Conservation (phyloP, 2,888 invertebrate species). For the Lycaena phlaeas region DNA sequence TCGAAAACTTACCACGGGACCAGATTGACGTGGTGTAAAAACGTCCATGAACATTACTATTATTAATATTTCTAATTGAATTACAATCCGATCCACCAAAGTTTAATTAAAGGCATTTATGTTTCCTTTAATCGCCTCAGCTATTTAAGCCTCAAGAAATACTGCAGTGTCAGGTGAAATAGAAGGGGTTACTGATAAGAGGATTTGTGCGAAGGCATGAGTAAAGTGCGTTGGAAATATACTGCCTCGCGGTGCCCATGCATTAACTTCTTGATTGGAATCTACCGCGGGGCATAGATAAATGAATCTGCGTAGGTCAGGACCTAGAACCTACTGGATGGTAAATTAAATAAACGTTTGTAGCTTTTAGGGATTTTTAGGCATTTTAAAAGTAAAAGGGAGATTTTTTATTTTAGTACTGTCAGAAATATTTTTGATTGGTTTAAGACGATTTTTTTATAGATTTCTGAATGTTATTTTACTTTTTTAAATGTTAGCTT, state of each 20-base stretch:
- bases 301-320: slow-evolving; percentile 31
- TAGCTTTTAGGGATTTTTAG: no score
- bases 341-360: neutral
- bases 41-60: no score
- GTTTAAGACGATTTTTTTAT: no score
- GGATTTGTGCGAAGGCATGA: slow-evolving; percentile 23
- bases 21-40: no score
- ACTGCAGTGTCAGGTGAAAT: slow-evolving; percentile 9
- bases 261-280: slow-evolving; percentile 53
- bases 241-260: slow-evolving; percentile 25
- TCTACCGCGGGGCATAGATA: slow-evolving; percentile 49
- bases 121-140: neutral
- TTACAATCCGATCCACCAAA: slow-evolving; percentile 1
- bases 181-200: slow-evolving; percentile 12
- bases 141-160: slow-evolving; percentile 12
- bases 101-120: slow-evolving; percentile 2
- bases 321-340: slow-evolving; percentile 11
- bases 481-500: no score
- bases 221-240: slow-evolving; percentile 34
- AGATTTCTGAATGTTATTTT: no score
- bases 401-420: no score
- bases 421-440: no score
- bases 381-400: no score
- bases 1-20: no score
- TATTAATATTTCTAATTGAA: neutral